Conservation (phyloP, 2,888 invertebrate genomes). For the Taenaris catops region DNA sequence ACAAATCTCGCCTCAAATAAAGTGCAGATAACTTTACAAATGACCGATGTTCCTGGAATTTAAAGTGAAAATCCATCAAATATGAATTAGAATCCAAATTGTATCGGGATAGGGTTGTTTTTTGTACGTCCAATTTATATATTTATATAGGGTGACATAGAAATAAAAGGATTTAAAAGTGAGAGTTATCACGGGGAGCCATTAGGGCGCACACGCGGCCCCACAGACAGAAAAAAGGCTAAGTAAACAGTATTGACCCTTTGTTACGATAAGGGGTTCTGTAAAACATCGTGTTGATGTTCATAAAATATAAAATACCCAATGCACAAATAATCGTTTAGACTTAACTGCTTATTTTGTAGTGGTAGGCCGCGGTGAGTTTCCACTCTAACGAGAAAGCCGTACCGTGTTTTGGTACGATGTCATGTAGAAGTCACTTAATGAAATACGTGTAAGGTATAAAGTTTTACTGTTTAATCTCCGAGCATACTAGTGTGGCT, state of each 20-base stretch:
- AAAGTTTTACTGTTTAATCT: too few species aligned
- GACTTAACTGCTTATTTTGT: too few species aligned
- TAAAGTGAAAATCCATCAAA: conserved; percentile 35
- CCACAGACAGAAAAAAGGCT: conserved; percentile 47
- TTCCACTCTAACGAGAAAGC: too few species aligned
- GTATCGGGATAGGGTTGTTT: conserved; percentile 33
- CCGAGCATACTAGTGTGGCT: too few species aligned
- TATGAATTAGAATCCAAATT: conserved; percentile 19
- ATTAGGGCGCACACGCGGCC: conserved; percentile 76
- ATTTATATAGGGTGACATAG: conserved; percentile 54
- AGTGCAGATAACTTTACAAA: conserved; percentile 77
- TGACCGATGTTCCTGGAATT: conserved; percentile 76
- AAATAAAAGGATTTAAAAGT: conserved; percentile 72
- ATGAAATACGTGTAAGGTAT: too few species aligned
- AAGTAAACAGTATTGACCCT: conserved; percentile 35
- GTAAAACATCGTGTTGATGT: conserved; percentile 13
- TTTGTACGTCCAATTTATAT: conserved; percentile 23
- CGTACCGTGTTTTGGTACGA: too few species aligned
- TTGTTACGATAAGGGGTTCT: conserved; percentile 26
- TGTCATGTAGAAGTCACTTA: too few species aligned
- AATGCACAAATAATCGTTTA: too few species aligned
- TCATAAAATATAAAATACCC: conserved; percentile 9
- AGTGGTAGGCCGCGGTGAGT: too few species aligned
- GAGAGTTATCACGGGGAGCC: conserved; percentile 77
- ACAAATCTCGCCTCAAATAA: conserved; percentile 71